A percentile compares a stretch with the other conserved stretches of the same genome.
Evolutionary conservation across 2,113 vertebrate species (phyloP).

Genomic region (Polyodon spathula): DNA sequence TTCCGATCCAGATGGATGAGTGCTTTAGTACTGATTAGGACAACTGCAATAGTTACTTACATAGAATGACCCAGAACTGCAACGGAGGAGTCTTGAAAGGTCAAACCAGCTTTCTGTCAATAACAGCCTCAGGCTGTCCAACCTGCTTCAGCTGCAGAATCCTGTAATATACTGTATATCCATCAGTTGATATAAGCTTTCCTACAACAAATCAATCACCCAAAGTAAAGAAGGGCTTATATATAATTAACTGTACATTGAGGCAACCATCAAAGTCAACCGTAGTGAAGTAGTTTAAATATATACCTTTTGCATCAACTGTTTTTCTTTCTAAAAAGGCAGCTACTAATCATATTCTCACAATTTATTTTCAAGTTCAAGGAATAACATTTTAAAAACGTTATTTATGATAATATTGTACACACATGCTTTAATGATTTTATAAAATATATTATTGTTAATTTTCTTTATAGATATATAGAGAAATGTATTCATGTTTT

Average conservation of each 20-base stretch:
- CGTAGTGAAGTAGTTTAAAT: not conserved
- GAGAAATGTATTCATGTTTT: too few relatives aligned
- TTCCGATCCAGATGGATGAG: not conserved
- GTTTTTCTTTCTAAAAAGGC: not conserved
- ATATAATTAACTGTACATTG: slow-evolving; percentile 30
- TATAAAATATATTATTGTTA: too few relatives aligned
- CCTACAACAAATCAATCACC: slow-evolving; percentile 42
- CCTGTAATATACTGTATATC: slow-evolving; percentile 35
- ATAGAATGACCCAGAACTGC: not conserved
- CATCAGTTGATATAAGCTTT: slow-evolving; percentile 20
- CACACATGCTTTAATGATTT: too few relatives aligned
- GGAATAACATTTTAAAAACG: too few relatives aligned
- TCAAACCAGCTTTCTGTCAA: not conserved
- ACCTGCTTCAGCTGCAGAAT: slow-evolving; percentile 12
- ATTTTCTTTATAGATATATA: too few relatives aligned
- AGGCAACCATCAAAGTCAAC: not conserved
- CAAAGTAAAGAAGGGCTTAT: slow-evolving; percentile 22
- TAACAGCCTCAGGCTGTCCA: slow-evolving; percentile 1
- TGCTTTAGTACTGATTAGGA: slow-evolving; percentile 11
- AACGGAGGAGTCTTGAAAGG: slow-evolving; percentile 2
- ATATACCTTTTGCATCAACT: not conserved
- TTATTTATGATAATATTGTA: too few relatives aligned
- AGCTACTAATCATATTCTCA: too few relatives aligned
- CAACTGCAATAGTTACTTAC: not conserved
- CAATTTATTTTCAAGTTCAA: too few relatives aligned